Conservation (phyloP, 2,113 vertebrate species). For the Barnardius zonarius region DNA sequence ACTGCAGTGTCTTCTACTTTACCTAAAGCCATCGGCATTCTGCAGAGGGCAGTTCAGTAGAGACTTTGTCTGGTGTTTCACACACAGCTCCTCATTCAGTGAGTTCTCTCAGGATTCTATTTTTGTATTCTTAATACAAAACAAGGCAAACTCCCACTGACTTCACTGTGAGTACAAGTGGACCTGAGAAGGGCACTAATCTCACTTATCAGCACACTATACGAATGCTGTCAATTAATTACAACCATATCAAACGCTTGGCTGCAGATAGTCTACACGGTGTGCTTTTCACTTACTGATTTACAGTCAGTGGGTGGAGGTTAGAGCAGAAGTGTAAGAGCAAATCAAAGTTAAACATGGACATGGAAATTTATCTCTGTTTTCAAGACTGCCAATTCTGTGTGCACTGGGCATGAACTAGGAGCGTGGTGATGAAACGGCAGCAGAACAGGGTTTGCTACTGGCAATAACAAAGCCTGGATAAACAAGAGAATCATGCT, state of each 20-base stretch:
- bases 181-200: neutral
- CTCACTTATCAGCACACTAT: neutral
- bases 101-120: neutral
- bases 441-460: neutral
- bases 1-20: neutral
- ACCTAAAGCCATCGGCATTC: neutral
- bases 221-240: slow-evolving; percentile 39
- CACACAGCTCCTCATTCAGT: neutral
- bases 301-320: neutral
- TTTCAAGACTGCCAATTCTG: neutral
- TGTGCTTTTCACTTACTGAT: slow-evolving; percentile 27
- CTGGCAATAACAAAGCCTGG: neutral
- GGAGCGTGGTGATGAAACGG: neutral
- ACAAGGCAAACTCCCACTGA: neutral
- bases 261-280: neutral
- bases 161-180: neutral
- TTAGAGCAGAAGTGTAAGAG: neutral
- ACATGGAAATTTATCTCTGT: neutral
- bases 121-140: neutral
- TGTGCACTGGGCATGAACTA: neutral
- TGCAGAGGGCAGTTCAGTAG: neutral
- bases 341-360: slow-evolving; percentile 41
- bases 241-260: slow-evolving; percentile 10
- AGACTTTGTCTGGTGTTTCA: neutral
- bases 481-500: neutral